phyloP scores from a whole-genome alignment of 2,797 vertebrate species.

The Galago senegalensis region DNA sequence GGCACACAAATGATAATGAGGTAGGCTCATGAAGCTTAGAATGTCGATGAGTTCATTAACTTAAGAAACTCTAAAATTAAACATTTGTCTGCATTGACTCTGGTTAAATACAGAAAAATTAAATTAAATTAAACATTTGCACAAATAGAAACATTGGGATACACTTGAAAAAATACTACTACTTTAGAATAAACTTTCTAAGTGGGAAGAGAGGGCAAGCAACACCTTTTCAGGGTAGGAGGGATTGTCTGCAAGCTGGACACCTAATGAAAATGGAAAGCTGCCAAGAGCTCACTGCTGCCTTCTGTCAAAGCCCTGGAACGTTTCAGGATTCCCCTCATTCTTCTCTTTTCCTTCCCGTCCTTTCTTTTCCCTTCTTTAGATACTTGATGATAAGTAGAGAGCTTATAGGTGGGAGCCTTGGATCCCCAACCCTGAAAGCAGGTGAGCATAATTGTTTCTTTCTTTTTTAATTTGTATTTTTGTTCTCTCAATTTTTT shows the following conservation, averaged over 20 bases:
- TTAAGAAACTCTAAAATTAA: conserved; percentile 18
- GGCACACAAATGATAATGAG: neutral
- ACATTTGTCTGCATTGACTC: neutral
- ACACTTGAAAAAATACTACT: neutral
- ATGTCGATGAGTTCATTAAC: neutral
- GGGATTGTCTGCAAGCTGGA: neutral
- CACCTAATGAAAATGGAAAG: neutral
- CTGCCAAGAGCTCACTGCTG: rapidly evolving
- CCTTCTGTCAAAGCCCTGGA: rapidly evolving
- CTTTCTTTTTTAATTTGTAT: neutral
- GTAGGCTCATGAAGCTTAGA: neutral
- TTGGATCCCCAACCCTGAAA: neutral
- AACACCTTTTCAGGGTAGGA: neutral
- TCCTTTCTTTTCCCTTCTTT: no score
- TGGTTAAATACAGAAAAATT: no score
- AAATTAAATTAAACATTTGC: neutral
- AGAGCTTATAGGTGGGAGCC: neutral
- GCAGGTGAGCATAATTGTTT: neutral
- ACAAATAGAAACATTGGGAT: neutral
- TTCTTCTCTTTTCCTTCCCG: neutral
- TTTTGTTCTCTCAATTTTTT: neutral
- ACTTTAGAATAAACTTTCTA: conserved; percentile 1
- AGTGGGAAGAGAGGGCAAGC: neutral
- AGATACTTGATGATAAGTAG: neutral
- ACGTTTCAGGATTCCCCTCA: neutral